Evolutionary conservation across 2,888 invertebrate genomes (phyloP), one percentile per base, ranked within the genome.

Genomic region (Chironomus tentans): DNA sequence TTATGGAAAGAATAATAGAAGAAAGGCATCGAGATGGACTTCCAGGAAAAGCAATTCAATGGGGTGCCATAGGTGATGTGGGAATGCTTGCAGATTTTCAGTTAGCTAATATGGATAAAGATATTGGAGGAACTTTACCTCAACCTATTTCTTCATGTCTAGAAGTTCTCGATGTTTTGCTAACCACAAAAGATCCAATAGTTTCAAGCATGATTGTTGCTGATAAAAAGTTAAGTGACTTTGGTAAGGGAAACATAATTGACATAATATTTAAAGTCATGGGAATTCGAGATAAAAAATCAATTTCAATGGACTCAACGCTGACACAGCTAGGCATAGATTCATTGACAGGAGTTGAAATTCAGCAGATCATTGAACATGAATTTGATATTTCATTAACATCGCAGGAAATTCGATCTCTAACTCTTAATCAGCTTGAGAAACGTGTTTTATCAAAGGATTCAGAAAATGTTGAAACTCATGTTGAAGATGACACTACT

Each of bases 1-100:
- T 92, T 4, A 94, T 95, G 94, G 95, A 96, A 83, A 87, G 94
- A 78, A 90, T 94, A 79, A 93, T 91, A 81, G 93, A 92, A 82
- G 85, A 85, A 80, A 87, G 92, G 79, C 86, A 85, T 80, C 83
- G 82, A 77, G 88, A 88, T 10, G 90, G 91, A 0, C 85, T 89
- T 0, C 92, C 92, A 7, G 93, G 87, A 0, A 80, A 92, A 68
- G 93, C 94, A 2, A 88, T 95, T 13, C 92, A 95, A 81, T 94
- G 94, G 94, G 94, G 94, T 65, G 93, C 93, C 47, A 87, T 94
- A 76, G 94, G 93, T 77, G 94, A 94, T 82, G 87, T 88, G 69
- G 93, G 93, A 78, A 85, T 93, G 1, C 89, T 92, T 46, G 88
- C 91, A 2, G 91, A 92, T 68, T 86, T 87, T 86, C 85, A 87